Percentiles rank a stretch among this genome's conserved stretches.
These are phyloP conservation scores for Catharus fuscescens DNA, from an alignment of 2,113 vertebrate species.

Conservation along the genomic window DNA sequence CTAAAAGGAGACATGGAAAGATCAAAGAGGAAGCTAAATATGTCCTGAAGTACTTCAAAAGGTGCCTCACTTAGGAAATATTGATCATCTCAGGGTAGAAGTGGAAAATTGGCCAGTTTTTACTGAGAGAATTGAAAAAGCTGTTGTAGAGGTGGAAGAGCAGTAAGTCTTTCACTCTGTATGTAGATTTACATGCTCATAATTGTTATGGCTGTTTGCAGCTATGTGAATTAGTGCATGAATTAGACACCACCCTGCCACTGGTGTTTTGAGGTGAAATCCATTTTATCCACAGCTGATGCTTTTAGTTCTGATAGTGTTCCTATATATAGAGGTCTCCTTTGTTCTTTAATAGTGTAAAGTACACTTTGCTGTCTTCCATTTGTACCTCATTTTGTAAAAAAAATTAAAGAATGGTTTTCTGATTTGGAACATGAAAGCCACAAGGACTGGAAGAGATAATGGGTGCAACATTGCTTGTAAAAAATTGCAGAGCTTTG, in stretches of 20 bases:
- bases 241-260: not conserved
- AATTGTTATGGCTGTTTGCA: not conserved
- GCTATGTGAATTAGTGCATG: not conserved
- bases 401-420: not conserved
- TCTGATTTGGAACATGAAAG: not conserved
- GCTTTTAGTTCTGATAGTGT: not conserved
- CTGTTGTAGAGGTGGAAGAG: not conserved
- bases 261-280: not conserved
- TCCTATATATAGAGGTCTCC: not conserved
- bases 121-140: slow-evolving; percentile 14
- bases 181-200: not conserved
- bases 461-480: accelerated
- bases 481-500: not conserved
- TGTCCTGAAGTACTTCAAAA: slow-evolving; percentile 45
- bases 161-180: not conserved
- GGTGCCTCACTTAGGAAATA: slow-evolving; percentile 7
- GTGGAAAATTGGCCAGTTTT: slow-evolving; percentile 45
- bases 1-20: slow-evolving; percentile 53
- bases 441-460: not conserved
- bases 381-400: not conserved
- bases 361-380: not conserved
- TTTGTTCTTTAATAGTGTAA: not conserved
- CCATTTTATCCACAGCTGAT: not conserved
- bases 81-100: slow-evolving; percentile 26
- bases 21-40: slow-evolving; percentile 44